These are phyloP conservation scores for Drosophila mauritiana DNA, from an alignment of 1,140 invertebrate species.

Conservation along the genomic window DNA sequence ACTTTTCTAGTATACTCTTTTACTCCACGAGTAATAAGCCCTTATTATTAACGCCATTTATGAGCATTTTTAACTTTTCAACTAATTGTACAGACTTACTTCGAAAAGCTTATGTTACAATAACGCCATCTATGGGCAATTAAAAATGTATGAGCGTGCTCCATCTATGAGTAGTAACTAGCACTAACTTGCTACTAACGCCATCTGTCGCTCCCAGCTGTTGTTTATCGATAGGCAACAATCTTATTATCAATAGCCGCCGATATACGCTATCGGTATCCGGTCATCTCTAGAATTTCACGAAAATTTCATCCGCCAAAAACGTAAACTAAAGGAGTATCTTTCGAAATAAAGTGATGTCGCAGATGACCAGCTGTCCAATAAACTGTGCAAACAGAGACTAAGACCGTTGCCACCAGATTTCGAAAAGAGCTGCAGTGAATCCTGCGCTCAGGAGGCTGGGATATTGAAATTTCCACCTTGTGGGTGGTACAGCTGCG, in stretches of 20 bases:
- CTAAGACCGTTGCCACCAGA: neutral
- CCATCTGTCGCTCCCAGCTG: no score
- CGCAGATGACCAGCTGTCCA: neutral
- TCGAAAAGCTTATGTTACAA: no score
- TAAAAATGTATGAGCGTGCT: neutral
- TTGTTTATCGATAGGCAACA: neutral
- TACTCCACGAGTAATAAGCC: no score
- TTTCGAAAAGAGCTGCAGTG: neutral
- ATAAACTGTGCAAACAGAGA: neutral
- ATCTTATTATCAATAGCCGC: neutral
- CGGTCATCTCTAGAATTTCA: slow-evolving; percentile 12
- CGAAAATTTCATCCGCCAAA: slow-evolving; percentile 56
- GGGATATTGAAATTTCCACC: neutral
- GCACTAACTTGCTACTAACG: no score
- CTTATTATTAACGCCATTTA: no score
- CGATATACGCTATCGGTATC: neutral
- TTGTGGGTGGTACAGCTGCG: slow-evolving; percentile 10
- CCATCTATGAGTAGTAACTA: neutral
- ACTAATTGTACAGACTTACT: no score
- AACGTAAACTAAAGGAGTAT: slow-evolving; percentile 44
- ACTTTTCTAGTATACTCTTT: no score
- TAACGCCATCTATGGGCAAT: neutral
- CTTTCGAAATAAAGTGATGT: slow-evolving; percentile 12
- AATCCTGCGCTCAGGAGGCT: neutral
- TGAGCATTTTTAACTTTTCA: no score